phyloP scores from a whole-genome alignment of 2,888 invertebrate species.

The Leucoma salicis region DNA sequence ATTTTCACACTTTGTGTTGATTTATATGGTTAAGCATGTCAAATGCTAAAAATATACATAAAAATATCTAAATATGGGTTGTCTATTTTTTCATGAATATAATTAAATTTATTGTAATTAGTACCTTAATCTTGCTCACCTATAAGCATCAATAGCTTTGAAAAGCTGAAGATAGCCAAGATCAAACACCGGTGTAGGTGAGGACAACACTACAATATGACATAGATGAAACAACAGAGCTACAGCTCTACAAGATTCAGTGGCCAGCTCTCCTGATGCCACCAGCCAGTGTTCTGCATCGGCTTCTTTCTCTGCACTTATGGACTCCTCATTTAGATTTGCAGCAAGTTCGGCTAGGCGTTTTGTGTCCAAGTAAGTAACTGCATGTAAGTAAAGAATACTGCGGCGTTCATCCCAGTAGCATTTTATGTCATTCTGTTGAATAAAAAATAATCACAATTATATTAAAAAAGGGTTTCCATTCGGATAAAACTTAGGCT shows the following conservation, averaged over 20 bases:
- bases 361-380: conserved; percentile 70
- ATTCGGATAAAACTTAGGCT: too few relatives aligned
- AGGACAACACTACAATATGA: conserved; percentile 85
- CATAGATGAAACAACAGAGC: conserved; percentile 90
- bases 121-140: too few relatives aligned
- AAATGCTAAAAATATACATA: too few relatives aligned
- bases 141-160: conserved; percentile 89
- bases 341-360: conserved; percentile 54
- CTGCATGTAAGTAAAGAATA: conserved; percentile 78
- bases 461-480: too few relatives aligned
- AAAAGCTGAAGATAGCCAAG: conserved; percentile 90
- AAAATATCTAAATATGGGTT: too few relatives aligned
- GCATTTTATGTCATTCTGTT: conserved; percentile 78
- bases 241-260: conserved; percentile 85
- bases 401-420: conserved; percentile 80
- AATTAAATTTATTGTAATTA: too few relatives aligned
- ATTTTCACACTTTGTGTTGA: too few relatives aligned
- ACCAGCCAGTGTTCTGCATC: conserved; percentile 84
- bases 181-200: conserved; percentile 85
- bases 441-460: not conserved
- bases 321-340: conserved; percentile 54
- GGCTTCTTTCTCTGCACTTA: conserved; percentile 65
- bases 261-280: conserved; percentile 73
- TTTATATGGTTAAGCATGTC: too few relatives aligned
- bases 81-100: too few relatives aligned